Base-by-base conservation (phyloP, 1,140 invertebrate species). In the Panulirus ornatus region DNA sequence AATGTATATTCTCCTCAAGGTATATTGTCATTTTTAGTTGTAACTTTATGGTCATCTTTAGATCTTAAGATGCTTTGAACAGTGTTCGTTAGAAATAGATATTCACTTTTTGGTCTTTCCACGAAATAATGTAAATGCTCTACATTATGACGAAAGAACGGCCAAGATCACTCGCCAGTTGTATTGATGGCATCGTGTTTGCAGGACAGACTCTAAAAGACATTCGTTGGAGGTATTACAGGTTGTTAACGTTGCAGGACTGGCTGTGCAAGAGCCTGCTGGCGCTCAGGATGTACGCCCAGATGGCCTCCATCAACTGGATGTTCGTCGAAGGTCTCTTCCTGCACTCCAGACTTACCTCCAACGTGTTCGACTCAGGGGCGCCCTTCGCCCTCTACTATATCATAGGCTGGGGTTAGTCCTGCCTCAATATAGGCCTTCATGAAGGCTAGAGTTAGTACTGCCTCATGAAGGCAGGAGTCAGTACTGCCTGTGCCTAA, bases 311-410 rank as follows among this genome's bases (percentile, higher is more conserved):
- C 30, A 81, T 95, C 94, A 84, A 94, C 92, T 95, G 95, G 95
- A 95, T 95, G 95, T 95, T 95, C 92, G 93, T 95, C 1, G 95
- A 95, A 92, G 95, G 95, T 2, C 92, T 95, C 0, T 95, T 95
- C 84, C 93, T 95, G 0, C 95, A 95, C 92, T 92, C 92, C 1
- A 92, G 93, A 76, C 82, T 94, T 1, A 94, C 95, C 6, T 94
- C 95, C 9, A 94, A 95, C 83, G 94, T 95, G 0, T 95, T 95
- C 93, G 66, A 94, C 93, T 36, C 93, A 0, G 51, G 75, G 14
- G 85, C 85, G 6, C 85, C 85, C 36, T 88, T 88, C 58, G 16
- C 40, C 0, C 58, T 88, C 22, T 88, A 88, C 51, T 88, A 88
- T 54, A 22, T 51, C 58, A 88, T 88, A 2, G 85, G 85, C 75